These are phyloP conservation scores for Amorpha juglandis DNA, from an alignment of 2,888 invertebrate genomes.

Conservation along the genomic window DNA sequence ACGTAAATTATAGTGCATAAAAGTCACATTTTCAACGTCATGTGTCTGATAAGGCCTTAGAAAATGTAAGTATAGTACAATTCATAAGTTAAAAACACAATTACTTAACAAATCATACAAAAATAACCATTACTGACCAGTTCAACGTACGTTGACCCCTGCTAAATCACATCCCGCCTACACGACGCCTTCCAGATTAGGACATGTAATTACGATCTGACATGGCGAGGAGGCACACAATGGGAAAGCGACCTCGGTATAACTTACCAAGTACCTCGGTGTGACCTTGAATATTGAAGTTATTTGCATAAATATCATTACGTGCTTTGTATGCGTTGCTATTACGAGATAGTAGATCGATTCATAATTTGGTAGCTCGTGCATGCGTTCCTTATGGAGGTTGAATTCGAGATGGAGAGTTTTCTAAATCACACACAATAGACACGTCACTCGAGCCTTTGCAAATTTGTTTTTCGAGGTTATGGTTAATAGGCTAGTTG, in stretches of 20 bases:
- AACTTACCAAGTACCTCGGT: slow-evolving; percentile 37
- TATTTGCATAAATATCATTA: slow-evolving; percentile 39
- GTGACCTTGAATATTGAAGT: slow-evolving; percentile 53
- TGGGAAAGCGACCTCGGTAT: slow-evolving; percentile 59
- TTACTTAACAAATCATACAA: not conserved
- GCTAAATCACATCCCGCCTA: not conserved
- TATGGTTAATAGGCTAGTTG: too few species aligned
- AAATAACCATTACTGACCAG: not conserved
- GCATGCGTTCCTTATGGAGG: not conserved
- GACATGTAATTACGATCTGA: not conserved
- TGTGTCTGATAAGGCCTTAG: too few species aligned
- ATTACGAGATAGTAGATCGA: not conserved
- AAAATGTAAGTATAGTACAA: too few species aligned
- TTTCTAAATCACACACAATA: too few species aligned
- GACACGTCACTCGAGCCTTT: too few species aligned
- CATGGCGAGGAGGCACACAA: slow-evolving; percentile 41
- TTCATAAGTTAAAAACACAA: too few species aligned
- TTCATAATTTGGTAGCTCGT: not conserved
- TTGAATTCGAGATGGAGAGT: not conserved
- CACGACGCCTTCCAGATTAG: not conserved
- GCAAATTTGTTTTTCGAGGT: too few species aligned
- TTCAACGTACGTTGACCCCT: slow-evolving; percentile 11
- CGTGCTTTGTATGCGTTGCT: slow-evolving; percentile 10
- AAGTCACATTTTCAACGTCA: too few species aligned
- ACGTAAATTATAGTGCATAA: too few species aligned